phyloP scores from a whole-genome alignment of 2,797 vertebrate species.

The Tragelaphus oryx region DNA sequence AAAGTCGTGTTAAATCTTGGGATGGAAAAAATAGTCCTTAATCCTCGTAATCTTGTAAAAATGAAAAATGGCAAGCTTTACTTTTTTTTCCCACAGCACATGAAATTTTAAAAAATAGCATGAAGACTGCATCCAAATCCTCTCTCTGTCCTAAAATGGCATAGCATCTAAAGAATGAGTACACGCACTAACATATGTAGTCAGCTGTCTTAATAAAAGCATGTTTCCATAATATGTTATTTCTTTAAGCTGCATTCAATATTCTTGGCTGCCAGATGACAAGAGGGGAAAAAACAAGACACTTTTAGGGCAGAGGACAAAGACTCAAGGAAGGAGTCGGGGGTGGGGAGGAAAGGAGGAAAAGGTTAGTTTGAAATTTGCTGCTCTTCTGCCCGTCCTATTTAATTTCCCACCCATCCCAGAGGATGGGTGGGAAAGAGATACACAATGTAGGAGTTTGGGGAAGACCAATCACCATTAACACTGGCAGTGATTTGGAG shows the following conservation, averaged over 20 bases:
- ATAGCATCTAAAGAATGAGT: slow-evolving; percentile 9
- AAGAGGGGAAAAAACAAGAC: neutral
- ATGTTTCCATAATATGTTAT: slow-evolving; percentile 32
- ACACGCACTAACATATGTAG: neutral
- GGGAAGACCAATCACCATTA: neutral
- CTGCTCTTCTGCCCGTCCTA: neutral
- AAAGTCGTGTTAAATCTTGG: slow-evolving; percentile 38
- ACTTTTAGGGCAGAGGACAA: neutral
- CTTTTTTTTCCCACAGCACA: neutral
- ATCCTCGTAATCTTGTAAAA: slow-evolving; percentile 35
- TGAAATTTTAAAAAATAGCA: slow-evolving; percentile 40
- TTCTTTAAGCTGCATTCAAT: slow-evolving; percentile 28
- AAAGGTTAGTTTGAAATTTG: neutral
- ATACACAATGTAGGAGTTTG: neutral
- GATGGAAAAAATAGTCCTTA: slow-evolving; percentile 18
- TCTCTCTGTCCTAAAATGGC: slow-evolving; percentile 15
- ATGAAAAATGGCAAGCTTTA: slow-evolving; percentile 38
- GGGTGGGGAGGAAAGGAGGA: neutral
- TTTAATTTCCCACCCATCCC: neutral
- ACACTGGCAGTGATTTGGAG: neutral
- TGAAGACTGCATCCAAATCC: neutral
- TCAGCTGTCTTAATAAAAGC: slow-evolving; percentile 11
- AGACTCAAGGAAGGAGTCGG: neutral
- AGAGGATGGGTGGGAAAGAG: neutral
- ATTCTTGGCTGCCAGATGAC: slow-evolving; percentile 22